A percentile compares a stretch with the other conserved stretches of the same genome.
phyloP scores from a whole-genome alignment of 1,140 invertebrate genomes.

The Campoletis sonorensis region DNA sequence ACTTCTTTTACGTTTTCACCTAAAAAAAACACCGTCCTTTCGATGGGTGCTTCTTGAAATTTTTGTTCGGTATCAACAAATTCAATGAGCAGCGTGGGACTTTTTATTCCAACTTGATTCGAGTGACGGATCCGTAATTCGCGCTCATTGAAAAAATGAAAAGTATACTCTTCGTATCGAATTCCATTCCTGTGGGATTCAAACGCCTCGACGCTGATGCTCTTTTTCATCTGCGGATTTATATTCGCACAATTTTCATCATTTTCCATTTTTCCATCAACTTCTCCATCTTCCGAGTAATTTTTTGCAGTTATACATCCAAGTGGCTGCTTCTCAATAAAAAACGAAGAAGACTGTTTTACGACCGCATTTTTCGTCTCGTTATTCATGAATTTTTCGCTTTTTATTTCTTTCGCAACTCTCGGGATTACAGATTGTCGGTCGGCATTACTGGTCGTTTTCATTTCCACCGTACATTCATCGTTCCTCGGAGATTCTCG shows the following conservation, averaged over 20 bases:
- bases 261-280: not conserved
- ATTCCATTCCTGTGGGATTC: constrained; percentile 60
- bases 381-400: not conserved
- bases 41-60: constrained; percentile 47
- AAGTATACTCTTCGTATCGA: constrained; percentile 57
- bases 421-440: not conserved
- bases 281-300: not conserved
- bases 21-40: constrained; percentile 53
- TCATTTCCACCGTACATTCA: not conserved
- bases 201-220: constrained; percentile 48
- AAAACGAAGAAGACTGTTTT: not conserved
- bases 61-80: constrained; percentile 58
- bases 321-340: too few species aligned
- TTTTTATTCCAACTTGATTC: constrained; percentile 20
- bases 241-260: not conserved
- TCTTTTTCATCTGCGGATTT: not conserved
- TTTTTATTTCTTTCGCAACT: not conserved
- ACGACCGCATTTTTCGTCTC: not conserved
- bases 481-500: not conserved
- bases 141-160: constrained; percentile 53
- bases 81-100: constrained; percentile 50
- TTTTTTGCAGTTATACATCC: not conserved
- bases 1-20: constrained; percentile 54
- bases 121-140: constrained; percentile 62
- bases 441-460: not conserved